phyloP scores from a whole-genome alignment of 2,888 invertebrate species.

The Eupeodes latifasciatus region DNA sequence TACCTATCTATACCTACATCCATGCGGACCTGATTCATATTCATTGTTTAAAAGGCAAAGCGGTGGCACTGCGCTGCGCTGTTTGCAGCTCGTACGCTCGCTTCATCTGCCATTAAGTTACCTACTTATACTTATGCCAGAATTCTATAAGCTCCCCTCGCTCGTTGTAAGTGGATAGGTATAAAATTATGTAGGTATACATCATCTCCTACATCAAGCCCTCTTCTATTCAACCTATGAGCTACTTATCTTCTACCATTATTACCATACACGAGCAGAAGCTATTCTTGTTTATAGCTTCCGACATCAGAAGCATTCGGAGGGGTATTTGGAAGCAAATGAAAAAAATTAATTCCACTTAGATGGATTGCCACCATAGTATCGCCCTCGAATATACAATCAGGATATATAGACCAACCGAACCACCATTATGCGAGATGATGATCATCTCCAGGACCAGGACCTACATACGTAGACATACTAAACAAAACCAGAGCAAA shows the following conservation, averaged over 20 bases:
- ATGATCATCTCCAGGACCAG: constrained; percentile 44
- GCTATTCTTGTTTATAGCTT: constrained; percentile 58
- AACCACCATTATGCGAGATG: constrained; percentile 32
- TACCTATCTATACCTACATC: constrained; percentile 18
- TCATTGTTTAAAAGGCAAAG: constrained; percentile 41
- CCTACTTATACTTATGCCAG: constrained; percentile 23
- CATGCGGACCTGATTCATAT: constrained; percentile 32
- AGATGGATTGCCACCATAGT: constrained; percentile 59
- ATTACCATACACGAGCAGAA: constrained; percentile 62
- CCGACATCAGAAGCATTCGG: neutral
- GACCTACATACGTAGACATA: neutral
- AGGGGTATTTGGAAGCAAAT: neutral
- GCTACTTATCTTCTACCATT: constrained; percentile 64
- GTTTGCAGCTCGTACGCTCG: neutral
- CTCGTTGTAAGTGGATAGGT: no score
- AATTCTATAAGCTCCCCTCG: constrained; percentile 12
- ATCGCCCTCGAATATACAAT: constrained; percentile 10
- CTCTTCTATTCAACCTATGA: neutral
- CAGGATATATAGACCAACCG: neutral
- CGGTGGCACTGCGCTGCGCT: neutral
- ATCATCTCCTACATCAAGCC: neutral
- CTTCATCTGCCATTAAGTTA: constrained; percentile 38
- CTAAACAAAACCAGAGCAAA: constrained; percentile 8
- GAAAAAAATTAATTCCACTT: constrained; percentile 66
- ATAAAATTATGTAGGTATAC: neutral